Evolutionary conservation across 2,797 vertebrate species (phyloP), one percentile per base, ranked within the genome.

Genomic region (Huso huso): DNA sequence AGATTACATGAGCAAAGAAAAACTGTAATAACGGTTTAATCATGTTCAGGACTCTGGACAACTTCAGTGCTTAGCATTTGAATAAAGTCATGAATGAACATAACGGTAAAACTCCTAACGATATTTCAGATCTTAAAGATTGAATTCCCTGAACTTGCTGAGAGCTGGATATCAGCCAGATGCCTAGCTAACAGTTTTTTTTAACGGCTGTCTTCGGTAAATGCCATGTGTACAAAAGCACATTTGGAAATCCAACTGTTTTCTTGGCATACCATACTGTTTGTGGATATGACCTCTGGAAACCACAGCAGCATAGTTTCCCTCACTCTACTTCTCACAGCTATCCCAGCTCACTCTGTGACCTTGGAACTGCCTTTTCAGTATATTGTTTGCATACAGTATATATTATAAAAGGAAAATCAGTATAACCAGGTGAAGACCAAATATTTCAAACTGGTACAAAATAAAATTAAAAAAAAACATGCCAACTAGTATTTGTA

Each of bases 21-120:
- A 37, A 37, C 1, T 65, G 37, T 65, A 7, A 6, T 55, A 48
- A 37, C 37, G 3, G 12, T 50, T 8, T 0, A 10, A 3, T 6
- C 74, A 75, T 90, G 87, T 88, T 89, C 82, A 81, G 69, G 71
- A 83, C 88, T 71, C 49, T 71, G 75, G 87, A 82, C 90, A 91
- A 88, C 88, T 90, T 91, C 87, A 88, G 83, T 82, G 78, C 75
- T 82, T 79, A 74, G 49, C 77, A 73, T 83, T 83, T 75, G 80
- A 80, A 80, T 81, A 72, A 78, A 74, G 82, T 10, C 74, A 84
- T 82, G 72, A 74, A 70, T 69, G 69, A 73, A 70, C 76, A 78
- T 73, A 77, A 79, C 79, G 77, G 73, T 74, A 81, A 72, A 79
- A 80, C 73, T 37, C 23, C 23, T 37, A 37, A 37, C 23, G 4